Evolutionary conservation across 2,113 vertebrate species (phyloP).

Genomic region (Toxotes jaculatrix): DNA sequence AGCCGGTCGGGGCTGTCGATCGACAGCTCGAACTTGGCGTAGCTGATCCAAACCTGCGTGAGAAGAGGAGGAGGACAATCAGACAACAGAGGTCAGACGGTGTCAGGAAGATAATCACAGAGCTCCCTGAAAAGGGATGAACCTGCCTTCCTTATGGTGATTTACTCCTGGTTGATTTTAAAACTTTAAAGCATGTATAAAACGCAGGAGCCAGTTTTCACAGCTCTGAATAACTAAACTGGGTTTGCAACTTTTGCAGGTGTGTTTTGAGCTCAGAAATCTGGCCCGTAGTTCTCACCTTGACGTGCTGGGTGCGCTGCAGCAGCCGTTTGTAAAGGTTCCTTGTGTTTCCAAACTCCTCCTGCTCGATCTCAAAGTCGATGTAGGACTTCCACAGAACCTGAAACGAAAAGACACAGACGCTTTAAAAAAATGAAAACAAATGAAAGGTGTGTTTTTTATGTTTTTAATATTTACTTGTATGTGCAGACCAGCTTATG

Average conservation of each 20-base stretch:
- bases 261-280: background rate
- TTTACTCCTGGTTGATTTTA: too few species aligned
- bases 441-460: background rate
- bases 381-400: slow-evolving; percentile 99
- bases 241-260: background rate
- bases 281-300: slow-evolving; percentile 81
- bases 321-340: slow-evolving; percentile 93
- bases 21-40: slow-evolving; percentile 95
- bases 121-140: too few species aligned
- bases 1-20: slow-evolving; percentile 85
- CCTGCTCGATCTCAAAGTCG: slow-evolving; percentile 98
- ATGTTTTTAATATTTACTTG: background rate
- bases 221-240: background rate
- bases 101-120: too few species aligned
- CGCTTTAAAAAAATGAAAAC: background rate
- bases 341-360: slow-evolving; percentile 95
- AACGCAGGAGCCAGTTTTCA: too few species aligned
- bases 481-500: too few species aligned
- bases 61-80: background rate
- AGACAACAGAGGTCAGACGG: background rate
- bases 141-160: too few species aligned
- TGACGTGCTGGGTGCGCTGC: slow-evolving; percentile 96
- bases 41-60: slow-evolving; percentile 96
- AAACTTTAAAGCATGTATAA: too few species aligned
- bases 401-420: slow-evolving; percentile 73